Base-by-base conservation (phyloP, 2,113 vertebrate species). In the Mustelus asterias region DNA sequence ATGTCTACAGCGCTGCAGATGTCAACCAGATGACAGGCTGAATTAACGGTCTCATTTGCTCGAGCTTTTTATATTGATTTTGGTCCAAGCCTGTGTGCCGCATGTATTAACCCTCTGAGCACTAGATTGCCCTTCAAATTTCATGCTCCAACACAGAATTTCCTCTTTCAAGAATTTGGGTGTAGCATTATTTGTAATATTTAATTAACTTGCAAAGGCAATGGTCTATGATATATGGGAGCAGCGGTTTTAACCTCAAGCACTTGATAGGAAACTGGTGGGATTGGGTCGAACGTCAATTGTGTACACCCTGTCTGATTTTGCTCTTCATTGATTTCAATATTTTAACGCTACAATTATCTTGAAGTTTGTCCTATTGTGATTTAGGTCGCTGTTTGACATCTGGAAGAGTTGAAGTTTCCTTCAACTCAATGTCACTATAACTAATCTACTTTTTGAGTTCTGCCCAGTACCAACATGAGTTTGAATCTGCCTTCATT, bases 1-100 rank as follows among this genome's bases (percentile, higher is more conserved):
- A 93, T 93, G 60, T 22, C 63, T 29, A 93, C 33, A 37, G 89
- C 60, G 2, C 37, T n/a, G 33, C 60, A 93, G 89, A 93, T 65
- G 89, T 65, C 89, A 93, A 60, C 14, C 89, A 92, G 89, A 90
- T 90, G 88, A 92, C 58, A 65, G 16, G 33, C 89, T n/a, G 18
- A 93, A 93, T 65, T 65, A 65, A 92, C 89, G 65, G 33, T 65
- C 33, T 67, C 89, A 93, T 93, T 67, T 65, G 37, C 26, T 8
- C 9, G n/a, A 22, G n/a, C 89, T 65, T 9, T 65, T 93, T 93
- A 93, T 22, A 65, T 67, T 93, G 60, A 93, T 37, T 93, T 93
- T 93, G 60, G n/a, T 65, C 89, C 89, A 65, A 22, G 60, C 60
- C 65, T 67, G 14, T n/a, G 26, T 10, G 33, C n/a, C 37, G n/a